phyloP scores from a whole-genome alignment of 2,797 vertebrate species.

The Eulemur coronatus region DNA sequence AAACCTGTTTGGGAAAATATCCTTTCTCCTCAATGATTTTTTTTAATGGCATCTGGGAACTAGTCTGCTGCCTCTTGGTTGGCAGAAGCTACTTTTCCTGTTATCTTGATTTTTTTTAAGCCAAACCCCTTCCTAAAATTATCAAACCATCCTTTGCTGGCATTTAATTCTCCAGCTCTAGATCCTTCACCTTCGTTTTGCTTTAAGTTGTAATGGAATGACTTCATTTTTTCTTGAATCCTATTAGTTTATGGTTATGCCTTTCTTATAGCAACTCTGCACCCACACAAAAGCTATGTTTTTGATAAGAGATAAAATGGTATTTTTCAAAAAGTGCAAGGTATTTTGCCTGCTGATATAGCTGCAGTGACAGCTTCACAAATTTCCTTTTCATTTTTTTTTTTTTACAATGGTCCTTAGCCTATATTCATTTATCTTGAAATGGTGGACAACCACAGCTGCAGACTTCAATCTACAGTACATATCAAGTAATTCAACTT shows the following conservation, averaged over 20 bases:
- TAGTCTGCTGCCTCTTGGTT: not conserved
- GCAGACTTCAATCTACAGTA: not conserved
- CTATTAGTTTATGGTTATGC: not conserved
- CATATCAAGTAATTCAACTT: not conserved
- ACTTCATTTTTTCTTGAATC: not conserved
- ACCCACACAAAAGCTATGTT: not conserved
- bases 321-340: not conserved
- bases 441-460: not conserved
- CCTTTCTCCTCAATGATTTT: not conserved
- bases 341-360: not conserved
- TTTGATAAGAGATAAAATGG: not conserved
- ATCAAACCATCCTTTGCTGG: not conserved
- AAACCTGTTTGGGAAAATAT: not conserved
- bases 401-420: not conserved
- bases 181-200: not conserved
- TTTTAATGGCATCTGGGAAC: not conserved
- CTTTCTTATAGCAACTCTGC: not conserved
- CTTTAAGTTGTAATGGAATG: not conserved
- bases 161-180: not conserved
- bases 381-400: not conserved
- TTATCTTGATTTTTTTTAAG: not conserved
- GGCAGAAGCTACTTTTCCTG: not conserved
- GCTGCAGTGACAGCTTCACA: not conserved
- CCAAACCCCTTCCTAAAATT: not conserved
- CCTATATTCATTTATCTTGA: not conserved